Percentiles rank a stretch among this genome's conserved stretches.
These are phyloP conservation scores for Diplodus puntazzo DNA, from an alignment of 2,797 vertebrate species.

Conservation along the genomic window DNA sequence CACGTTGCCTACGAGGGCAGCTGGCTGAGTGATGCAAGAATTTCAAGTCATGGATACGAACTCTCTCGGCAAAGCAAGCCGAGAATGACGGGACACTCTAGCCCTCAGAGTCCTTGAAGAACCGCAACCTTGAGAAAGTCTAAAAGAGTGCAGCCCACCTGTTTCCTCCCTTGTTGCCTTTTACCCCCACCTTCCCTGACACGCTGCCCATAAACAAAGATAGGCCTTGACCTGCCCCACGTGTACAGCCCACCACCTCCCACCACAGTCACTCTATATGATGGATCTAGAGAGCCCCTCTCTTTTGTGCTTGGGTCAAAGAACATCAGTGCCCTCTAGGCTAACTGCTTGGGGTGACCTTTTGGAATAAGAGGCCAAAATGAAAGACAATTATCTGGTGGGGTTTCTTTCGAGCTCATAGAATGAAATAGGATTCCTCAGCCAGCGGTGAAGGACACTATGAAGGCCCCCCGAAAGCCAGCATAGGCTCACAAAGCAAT, in stretches of 20 bases:
- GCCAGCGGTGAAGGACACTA: slow-evolving; percentile 59
- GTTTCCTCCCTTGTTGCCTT: slow-evolving; percentile 67
- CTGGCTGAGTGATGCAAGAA: slow-evolving; percentile 13
- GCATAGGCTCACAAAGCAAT: slow-evolving; percentile 78
- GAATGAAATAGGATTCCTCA: slow-evolving; percentile 39
- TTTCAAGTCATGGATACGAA: slow-evolving; percentile 10
- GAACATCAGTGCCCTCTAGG: slow-evolving; percentile 20
- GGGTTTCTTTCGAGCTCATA: slow-evolving; percentile 5
- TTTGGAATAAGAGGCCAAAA: slow-evolving; percentile 32
- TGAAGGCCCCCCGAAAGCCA: slow-evolving; percentile 47
- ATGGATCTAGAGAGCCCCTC: slow-evolving; percentile 5
- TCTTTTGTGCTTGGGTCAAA: slow-evolving; percentile 51
- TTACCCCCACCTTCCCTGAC: slow-evolving; percentile 38
- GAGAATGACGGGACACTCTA: slow-evolving; percentile 12
- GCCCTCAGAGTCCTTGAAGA: slow-evolving; percentile 33
- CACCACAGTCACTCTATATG: slow-evolving; percentile 17
- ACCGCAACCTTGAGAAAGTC: slow-evolving; percentile 54
- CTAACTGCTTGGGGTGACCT: slow-evolving; percentile 25
- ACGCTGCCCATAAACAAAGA: slow-evolving; percentile 69
- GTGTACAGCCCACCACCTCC: slow-evolving; percentile 8
- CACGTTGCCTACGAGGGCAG: neutral
- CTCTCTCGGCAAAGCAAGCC: slow-evolving; percentile 31
- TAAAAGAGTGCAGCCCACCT: slow-evolving; percentile 74
- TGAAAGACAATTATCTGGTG: slow-evolving; percentile 35
- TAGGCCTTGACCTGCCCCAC: slow-evolving; percentile 64